Conservation (phyloP, 1,140 invertebrate genomes). For the Microvelia longipes region DNA sequence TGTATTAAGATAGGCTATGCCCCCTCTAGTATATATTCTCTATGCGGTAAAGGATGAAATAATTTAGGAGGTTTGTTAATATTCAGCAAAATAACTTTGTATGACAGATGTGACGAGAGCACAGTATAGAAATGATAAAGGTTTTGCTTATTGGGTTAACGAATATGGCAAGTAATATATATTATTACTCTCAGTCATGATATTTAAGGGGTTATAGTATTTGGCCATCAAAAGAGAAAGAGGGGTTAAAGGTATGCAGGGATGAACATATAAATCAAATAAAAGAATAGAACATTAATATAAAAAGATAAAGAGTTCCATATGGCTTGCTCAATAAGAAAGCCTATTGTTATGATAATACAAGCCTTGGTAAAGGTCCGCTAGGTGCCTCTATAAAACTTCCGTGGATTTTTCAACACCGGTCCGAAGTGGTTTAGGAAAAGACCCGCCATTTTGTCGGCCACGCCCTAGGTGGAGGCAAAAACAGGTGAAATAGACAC, state of each 20-base stretch:
- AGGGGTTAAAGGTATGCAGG: not conserved
- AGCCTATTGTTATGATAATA: not conserved
- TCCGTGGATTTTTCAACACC: not conserved
- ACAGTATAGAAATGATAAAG: too few relatives aligned
- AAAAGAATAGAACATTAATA: not conserved
- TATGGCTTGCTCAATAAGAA: not conserved
- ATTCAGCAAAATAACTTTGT: too few relatives aligned
- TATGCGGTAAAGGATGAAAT: too few relatives aligned
- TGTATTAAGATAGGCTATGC: too few relatives aligned
- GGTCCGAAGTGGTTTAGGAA: not conserved
- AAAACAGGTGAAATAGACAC: not conserved
- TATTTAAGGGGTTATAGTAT: too few relatives aligned
- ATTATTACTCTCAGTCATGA: too few relatives aligned
- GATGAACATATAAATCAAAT: not conserved
- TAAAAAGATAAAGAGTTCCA: not conserved
- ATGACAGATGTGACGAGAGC: too few relatives aligned
- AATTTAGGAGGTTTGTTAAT: too few relatives aligned
- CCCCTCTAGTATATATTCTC: too few relatives aligned
- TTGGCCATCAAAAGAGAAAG: not conserved
- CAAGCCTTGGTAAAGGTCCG: not conserved
- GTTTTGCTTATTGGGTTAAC: too few relatives aligned
- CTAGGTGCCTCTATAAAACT: not conserved
- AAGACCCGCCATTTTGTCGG: not conserved
- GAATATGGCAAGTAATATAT: too few relatives aligned
- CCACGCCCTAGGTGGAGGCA: not conserved